Evolutionary conservation across 2,888 invertebrate species (phyloP).

Genomic region (Cremastobaeus sp.): DNA sequence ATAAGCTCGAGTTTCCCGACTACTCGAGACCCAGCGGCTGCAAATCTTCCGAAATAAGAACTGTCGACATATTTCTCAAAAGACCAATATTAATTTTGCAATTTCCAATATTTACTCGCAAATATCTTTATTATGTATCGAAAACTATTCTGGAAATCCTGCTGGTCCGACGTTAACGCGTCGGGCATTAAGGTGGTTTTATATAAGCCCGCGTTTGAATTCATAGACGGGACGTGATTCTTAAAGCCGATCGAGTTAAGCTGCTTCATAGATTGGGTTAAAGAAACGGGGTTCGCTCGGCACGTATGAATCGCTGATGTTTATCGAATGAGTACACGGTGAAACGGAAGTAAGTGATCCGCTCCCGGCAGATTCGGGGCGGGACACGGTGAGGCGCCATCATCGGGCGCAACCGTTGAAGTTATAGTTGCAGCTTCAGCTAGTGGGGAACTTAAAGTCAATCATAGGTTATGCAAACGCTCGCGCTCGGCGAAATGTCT

Average conservation of each 20-base stretch:
- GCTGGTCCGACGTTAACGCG: constrained; percentile 8
- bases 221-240: constrained; percentile 21
- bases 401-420: constrained; percentile 2
- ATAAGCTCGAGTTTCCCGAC: no score
- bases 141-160: background rate
- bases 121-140: constrained; percentile 10
- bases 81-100: no score
- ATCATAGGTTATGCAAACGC: constrained; percentile 74
- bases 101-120: constrained; percentile 8
- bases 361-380: background rate
- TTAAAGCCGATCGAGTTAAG: constrained; percentile 25
- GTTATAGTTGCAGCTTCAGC: constrained; percentile 40
- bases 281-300: constrained; percentile 9
- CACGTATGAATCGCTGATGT: constrained; percentile 19
- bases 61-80: no score
- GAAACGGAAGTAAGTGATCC: constrained; percentile 5
- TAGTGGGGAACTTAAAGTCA: constrained; percentile 69
- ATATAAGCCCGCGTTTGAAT: constrained; percentile 14
- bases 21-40: no score
- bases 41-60: no score
- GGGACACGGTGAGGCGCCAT: background rate
- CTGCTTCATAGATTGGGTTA: constrained; percentile 13
- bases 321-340: constrained; percentile 8
- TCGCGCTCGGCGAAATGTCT: constrained; percentile 66
- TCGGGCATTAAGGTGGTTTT: constrained; percentile 1